These are phyloP conservation scores for Coranthus polyacanthus DNA, from an alignment of 2,797 vertebrate genomes.

Conservation along the genomic window DNA sequence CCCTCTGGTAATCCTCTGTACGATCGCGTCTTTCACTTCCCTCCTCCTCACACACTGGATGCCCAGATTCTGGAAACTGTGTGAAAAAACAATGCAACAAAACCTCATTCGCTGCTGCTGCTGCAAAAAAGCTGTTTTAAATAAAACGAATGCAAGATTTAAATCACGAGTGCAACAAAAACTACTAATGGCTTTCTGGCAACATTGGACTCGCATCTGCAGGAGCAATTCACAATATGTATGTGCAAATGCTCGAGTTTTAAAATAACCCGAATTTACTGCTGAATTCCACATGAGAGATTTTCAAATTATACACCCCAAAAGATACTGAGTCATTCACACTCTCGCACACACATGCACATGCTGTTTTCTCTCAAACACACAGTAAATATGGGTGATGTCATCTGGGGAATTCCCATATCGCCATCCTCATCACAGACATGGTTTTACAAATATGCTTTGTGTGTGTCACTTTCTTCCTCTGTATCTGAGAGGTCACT, in stretches of 20 bases:
- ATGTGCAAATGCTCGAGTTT: background rate
- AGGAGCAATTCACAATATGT: background rate
- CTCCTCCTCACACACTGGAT: constrained; percentile 98
- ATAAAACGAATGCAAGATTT: background rate
- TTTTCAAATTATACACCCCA: constrained; percentile 50
- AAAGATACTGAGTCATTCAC: constrained; percentile 60
- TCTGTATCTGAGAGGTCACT: constrained; percentile 36
- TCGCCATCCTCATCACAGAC: constrained; percentile 66
- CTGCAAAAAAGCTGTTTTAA: no score
- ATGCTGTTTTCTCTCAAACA: constrained; percentile 57
- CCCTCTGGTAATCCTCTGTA: constrained; percentile 89
- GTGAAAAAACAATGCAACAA: constrained; percentile 40
- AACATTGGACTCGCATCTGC: background rate
- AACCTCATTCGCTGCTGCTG: background rate
- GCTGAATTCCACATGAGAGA: constrained; percentile 12
- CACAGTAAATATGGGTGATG: constrained; percentile 74
- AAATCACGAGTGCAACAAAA: no score
- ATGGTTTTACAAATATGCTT: constrained; percentile 60
- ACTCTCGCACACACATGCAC: constrained; percentile 34
- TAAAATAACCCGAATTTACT: constrained; percentile 24
- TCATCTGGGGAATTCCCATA: constrained; percentile 82
- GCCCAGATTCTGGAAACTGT: constrained; percentile 98
- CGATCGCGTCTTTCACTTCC: constrained; percentile 95
- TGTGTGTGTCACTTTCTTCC: constrained; percentile 32
- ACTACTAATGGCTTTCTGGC: no score